These are phyloP conservation scores for Lacerta bilineata DNA, from an alignment of 2,797 vertebrate species.

Conservation along the genomic window DNA sequence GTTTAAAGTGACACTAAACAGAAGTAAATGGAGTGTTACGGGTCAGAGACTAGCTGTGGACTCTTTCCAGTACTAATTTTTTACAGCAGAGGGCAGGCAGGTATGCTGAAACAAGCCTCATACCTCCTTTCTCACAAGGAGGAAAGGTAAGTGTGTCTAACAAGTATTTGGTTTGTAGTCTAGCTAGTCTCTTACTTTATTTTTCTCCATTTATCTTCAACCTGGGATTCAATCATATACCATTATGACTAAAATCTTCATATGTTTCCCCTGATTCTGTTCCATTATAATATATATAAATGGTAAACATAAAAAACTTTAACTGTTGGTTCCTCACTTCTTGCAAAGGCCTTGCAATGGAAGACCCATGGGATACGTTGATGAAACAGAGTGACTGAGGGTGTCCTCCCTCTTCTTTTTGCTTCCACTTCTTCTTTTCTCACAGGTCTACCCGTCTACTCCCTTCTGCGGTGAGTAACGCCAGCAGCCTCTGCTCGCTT, in stretches of 20 bases:
- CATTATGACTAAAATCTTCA: conserved; percentile 27
- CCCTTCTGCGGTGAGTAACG: conserved; percentile 76
- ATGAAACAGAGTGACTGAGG: conserved; percentile 90
- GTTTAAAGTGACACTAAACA: conserved; percentile 69
- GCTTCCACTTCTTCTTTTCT: conserved; percentile 80
- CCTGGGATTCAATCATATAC: conserved; percentile 59
- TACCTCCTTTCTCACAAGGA: conserved; percentile 57
- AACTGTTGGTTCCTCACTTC: conserved; percentile 33
- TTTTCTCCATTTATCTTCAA: conserved; percentile 67
- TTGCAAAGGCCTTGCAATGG: conserved; percentile 89
- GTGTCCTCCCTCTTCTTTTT: conserved; percentile 84
- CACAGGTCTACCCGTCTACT: conserved; percentile 75
- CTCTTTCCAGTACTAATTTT: conserved; percentile 77
- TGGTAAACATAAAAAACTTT: conserved; percentile 30
- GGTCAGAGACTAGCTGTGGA: conserved; percentile 86
- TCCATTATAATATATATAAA: conserved; percentile 1
- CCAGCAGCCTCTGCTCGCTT: conserved; percentile 80
- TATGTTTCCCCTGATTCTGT: conserved; percentile 38
- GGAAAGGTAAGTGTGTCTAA: conserved; percentile 76
- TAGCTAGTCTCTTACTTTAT: conserved; percentile 82
- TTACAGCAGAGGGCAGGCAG: conserved; percentile 82
- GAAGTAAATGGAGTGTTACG: conserved; percentile 83
- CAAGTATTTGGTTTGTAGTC: conserved; percentile 85
- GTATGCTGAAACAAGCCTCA: conserved; percentile 80
- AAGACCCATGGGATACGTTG: conserved; percentile 84